Evolutionary conservation across 2,113 vertebrate genomes (phyloP), one percentile per base, ranked within the genome.

Genomic region (Oryzias woworae): DNA sequence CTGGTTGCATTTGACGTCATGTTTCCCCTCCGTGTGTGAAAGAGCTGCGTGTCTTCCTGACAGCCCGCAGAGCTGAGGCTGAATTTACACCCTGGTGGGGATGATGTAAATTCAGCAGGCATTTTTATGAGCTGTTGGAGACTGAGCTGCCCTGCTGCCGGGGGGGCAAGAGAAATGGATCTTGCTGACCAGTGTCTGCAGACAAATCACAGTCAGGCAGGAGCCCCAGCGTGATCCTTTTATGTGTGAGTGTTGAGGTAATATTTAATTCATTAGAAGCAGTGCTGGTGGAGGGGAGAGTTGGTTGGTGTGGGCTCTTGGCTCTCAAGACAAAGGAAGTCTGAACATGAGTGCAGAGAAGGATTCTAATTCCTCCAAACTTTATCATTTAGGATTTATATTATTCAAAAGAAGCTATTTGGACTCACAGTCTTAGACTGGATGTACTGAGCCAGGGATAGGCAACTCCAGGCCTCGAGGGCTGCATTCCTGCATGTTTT

Each of bases 111-210:
- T 85, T 89, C 82, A 84, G 23, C n/a, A 36, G 80, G 64, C 62
- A 71, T 87, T 90, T 93, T 92, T 90, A 91, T 91, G 86, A 88
- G 77, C 60, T 79, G 52, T 10, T 68, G 60, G 63, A 71, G 28
- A 73, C 53, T 24, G 69, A 58, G 61, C 50, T 31, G 55, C 41
- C 83, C 66, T 55, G 84, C 77, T 86, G 60, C 71, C 17, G 56
- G 80, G 72, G 82, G 78, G 78, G 83, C 15, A 2, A 16, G 46
- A 85, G 83, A 87, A 90, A 88, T 81, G 69, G 78, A 71, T 83
- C 78, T 74, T 84, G 77, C 78, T 71, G 74, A 74, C 79, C 71
- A 85, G 78, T 52, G 74, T 87, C 76, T 74, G 89, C 67, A 90
- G 87, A 91, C 89, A 91, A 89, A 91, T 93, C 86, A 86, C 41